Conservation (phyloP, 2,113 vertebrate genomes). For the Muntiacus muntjak region DNA sequence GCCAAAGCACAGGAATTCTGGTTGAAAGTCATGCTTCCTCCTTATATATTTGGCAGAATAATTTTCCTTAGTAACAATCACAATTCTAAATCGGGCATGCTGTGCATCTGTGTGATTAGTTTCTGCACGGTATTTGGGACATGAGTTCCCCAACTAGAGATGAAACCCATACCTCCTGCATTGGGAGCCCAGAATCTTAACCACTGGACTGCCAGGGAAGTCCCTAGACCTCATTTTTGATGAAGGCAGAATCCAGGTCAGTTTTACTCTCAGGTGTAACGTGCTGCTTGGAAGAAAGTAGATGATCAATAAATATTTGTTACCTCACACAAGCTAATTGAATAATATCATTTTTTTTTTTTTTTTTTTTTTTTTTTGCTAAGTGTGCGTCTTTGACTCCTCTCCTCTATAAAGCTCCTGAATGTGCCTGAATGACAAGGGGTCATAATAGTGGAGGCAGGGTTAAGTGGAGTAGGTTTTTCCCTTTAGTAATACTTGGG, state of each 20-base stretch:
- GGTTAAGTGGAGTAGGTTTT: neutral
- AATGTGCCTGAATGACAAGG: neutral
- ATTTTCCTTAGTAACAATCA: slow-evolving; percentile 7
- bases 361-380: neutral
- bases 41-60: neutral
- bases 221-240: neutral
- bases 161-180: neutral
- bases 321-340: neutral
- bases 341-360: neutral
- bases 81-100: neutral
- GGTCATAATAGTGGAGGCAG: neutral
- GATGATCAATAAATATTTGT: slow-evolving; percentile 21
- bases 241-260: neutral
- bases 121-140: neutral
- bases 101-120: neutral
- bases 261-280: neutral
- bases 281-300: neutral
- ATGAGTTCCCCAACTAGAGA: neutral
- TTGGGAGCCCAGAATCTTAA: neutral
- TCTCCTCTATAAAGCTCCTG: neutral
- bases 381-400: neutral
- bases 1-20: neutral
- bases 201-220: neutral
- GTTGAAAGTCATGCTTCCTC: neutral
- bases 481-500: neutral